Evolutionary conservation across 2,113 vertebrate species (phyloP), one percentile per base, ranked within the genome.

Genomic region (Upupa epops): DNA sequence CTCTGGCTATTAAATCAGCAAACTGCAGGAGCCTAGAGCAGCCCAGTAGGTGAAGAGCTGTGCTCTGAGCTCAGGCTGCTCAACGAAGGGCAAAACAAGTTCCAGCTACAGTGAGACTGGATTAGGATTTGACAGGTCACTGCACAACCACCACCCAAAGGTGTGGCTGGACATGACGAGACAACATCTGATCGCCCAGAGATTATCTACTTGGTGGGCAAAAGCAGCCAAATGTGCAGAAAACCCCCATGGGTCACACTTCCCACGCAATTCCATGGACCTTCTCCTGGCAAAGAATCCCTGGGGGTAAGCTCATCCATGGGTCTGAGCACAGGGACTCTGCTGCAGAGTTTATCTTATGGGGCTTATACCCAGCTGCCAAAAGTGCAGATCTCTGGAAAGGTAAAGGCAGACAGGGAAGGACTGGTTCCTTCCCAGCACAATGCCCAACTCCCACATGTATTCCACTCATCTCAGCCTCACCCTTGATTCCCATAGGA

Each of bases 21-120:
- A 25, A n/a, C 52, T 46, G 45, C 3, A 51, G 54, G 26, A 77
- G 51, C 20, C 24, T 3, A 12, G 25, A 9, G 24, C 4, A 65
- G 52, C 11, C 15, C 15, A 29, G 13, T 3, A 20, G 14, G 52
- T 34, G 72, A 70, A 63, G 42, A 51, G 60, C 42, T 48, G 46
- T 54, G 60, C 22, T 22, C 32, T 40, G 9, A 78, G 31, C 15
- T 28, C 29, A 28, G 29, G 31, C 32, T 31, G 24, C 1, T 22
- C 11, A 28, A 42, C 37, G 90, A 83, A 34, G 8, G 24, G 69
- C 64, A 72, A 65, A 93, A 88, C 80, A 61, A 91, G 70, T 59
- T 49, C 19, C n/a, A 76, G 70, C 40, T 63, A 10, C 31, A 49
- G 15, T 2, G 20, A 73, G 46, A 24, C 32, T 8, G 46, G 42